These are phyloP conservation scores for Amazona guildingii DNA, from an alignment of 2,113 vertebrate species.

Conservation along the genomic window DNA sequence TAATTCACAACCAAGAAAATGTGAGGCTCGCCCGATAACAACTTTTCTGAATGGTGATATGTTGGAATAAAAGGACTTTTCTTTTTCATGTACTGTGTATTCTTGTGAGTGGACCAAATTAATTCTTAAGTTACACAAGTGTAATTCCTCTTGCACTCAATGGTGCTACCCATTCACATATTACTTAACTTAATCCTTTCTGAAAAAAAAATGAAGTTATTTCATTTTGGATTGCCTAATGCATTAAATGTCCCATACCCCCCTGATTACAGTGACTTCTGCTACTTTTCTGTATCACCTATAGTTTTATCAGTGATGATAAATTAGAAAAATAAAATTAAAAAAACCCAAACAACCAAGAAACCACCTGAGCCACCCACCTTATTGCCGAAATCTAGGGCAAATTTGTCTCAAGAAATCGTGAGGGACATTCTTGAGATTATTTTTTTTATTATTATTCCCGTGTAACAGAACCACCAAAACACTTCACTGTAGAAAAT, in stretches of 20 bases:
- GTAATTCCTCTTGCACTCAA: background rate
- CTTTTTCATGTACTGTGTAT: background rate
- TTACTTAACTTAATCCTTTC: background rate
- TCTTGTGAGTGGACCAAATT: background rate
- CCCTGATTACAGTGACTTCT: background rate
- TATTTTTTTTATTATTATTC: background rate
- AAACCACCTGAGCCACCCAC: background rate
- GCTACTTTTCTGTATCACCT: background rate
- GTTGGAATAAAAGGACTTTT: background rate
- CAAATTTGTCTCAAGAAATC: background rate
- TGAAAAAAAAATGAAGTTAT: background rate
- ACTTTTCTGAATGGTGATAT: background rate
- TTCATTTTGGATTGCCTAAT: background rate
- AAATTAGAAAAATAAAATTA: background rate
- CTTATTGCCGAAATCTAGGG: background rate
- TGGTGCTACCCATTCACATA: background rate
- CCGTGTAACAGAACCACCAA: background rate
- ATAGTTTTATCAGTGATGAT: background rate
- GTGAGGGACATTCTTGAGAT: background rate
- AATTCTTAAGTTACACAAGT: background rate
- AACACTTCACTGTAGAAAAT: background rate
- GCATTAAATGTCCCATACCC: background rate
- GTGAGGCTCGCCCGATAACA: background rate
- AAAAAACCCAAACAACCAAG: fast-evolving
- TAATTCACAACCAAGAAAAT: background rate